These are phyloP conservation scores for Charanyca ferruginea DNA, from an alignment of 2,888 invertebrate genomes.

Conservation along the genomic window DNA sequence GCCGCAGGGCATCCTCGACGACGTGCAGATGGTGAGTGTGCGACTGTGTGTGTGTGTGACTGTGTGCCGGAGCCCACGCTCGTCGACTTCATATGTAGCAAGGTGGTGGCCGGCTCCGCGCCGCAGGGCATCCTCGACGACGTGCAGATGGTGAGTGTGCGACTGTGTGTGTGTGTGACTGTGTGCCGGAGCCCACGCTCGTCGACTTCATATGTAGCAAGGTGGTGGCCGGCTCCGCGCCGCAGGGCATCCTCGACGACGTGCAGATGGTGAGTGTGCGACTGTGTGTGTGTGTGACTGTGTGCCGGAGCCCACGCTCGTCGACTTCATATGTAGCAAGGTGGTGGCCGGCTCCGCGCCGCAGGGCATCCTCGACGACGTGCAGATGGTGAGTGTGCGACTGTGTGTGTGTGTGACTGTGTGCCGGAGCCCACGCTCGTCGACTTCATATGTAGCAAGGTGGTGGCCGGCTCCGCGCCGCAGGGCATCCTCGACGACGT, in stretches of 20 bases:
- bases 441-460: conserved; percentile 99
- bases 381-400: conserved; percentile 95
- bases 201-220: conserved; percentile 99
- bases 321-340: conserved; percentile 99
- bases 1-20: conserved; percentile 98
- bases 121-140: conserved; percentile 99
- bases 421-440: conserved; percentile 98
- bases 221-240: conserved; percentile 97
- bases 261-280: conserved; percentile 96
- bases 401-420: background rate
- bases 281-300: background rate
- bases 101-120: conserved; percentile 97
- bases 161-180: background rate
- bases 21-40: conserved; percentile 97
- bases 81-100: conserved; percentile 99
- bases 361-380: conserved; percentile 98
- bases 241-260: conserved; percentile 98
- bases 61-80: conserved; percentile 97
- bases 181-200: conserved; percentile 97
- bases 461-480: conserved; percentile 97
- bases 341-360: conserved; percentile 98
- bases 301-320: conserved; percentile 97
- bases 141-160: conserved; percentile 97
- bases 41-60: background rate
- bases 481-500: conserved; percentile 99